These are phyloP conservation scores for Kuschelorhynchus macadamiae DNA, from an alignment of 2,888 invertebrate genomes.

Conservation along the genomic window DNA sequence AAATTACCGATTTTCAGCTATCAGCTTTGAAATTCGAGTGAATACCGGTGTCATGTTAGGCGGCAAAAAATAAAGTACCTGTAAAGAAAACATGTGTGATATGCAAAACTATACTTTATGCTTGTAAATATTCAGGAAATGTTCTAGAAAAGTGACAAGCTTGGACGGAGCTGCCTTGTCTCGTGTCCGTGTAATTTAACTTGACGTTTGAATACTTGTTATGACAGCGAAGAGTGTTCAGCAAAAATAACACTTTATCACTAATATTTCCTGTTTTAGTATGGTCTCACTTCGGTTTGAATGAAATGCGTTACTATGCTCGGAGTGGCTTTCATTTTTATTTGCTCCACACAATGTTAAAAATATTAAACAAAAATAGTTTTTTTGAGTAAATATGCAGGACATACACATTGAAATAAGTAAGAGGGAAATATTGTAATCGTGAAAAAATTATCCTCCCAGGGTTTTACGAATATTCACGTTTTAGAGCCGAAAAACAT, in stretches of 20 bases:
- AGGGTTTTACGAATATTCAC: too few relatives aligned
- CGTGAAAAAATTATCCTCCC: too few relatives aligned
- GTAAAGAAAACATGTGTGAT: slow-evolving; percentile 36
- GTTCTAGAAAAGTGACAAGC: slow-evolving; percentile 63
- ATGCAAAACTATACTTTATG: slow-evolving; percentile 38
- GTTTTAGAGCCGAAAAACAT: too few relatives aligned
- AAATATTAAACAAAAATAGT: too few relatives aligned
- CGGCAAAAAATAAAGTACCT: not conserved
- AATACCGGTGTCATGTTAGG: not conserved
- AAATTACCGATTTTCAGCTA: not conserved
- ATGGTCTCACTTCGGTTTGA: slow-evolving; percentile 41
- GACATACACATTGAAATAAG: too few relatives aligned
- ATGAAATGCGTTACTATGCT: slow-evolving; percentile 34
- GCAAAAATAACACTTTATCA: slow-evolving; percentile 64
- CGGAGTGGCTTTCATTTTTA: too few relatives aligned
- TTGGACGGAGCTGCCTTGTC: slow-evolving; percentile 64
- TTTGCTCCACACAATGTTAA: too few relatives aligned
- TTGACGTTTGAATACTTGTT: slow-evolving; percentile 65
- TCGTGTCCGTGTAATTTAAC: slow-evolving; percentile 62
- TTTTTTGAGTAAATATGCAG: too few relatives aligned
- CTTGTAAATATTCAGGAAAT: slow-evolving; percentile 35
- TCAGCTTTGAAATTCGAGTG: too few relatives aligned
- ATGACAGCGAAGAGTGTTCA: slow-evolving; percentile 61
- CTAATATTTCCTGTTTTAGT: slow-evolving; percentile 60
- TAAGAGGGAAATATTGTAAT: too few relatives aligned